Evolutionary conservation across 2,888 invertebrate genomes (phyloP).

Genomic region (Subacronicta megacephala): DNA sequence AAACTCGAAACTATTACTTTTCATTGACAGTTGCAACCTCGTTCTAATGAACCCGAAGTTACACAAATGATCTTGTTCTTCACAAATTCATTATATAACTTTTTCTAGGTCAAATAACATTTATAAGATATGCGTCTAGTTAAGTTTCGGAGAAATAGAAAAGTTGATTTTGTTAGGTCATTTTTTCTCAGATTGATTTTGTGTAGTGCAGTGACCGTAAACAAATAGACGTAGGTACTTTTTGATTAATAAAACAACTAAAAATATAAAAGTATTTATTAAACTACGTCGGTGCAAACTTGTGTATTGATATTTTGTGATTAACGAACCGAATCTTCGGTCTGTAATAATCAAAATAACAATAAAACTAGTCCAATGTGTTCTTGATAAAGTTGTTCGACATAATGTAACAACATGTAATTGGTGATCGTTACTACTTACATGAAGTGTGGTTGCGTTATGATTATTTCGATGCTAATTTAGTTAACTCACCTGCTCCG

Average conservation of each 20-base stretch:
- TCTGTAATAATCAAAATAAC: constrained; percentile 23
- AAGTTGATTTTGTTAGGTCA: not conserved
- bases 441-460: constrained; percentile 43
- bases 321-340: constrained; percentile 35
- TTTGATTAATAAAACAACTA: not conserved
- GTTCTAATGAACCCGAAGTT: constrained; percentile 64
- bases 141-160: constrained; percentile 2
- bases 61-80: constrained; percentile 71
- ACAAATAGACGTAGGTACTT: not conserved
- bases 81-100: constrained; percentile 73
- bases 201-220: constrained; percentile 1
- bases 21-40: constrained; percentile 54
- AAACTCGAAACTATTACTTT: constrained; percentile 49
- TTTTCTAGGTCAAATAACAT: constrained; percentile 67
- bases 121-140: constrained; percentile 16
- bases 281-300: not conserved
- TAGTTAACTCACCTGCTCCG: constrained; percentile 44
- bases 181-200: not conserved
- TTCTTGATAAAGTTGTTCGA: constrained; percentile 35
- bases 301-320: constrained; percentile 14
- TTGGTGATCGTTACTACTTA: constrained; percentile 51
- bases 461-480: constrained; percentile 57
- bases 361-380: constrained; percentile 43
- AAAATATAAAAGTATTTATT: not conserved
- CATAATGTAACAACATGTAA: constrained; percentile 42